These are phyloP conservation scores for Mamestra configurata DNA, from an alignment of 1,140 invertebrate species.

Conservation along the genomic window DNA sequence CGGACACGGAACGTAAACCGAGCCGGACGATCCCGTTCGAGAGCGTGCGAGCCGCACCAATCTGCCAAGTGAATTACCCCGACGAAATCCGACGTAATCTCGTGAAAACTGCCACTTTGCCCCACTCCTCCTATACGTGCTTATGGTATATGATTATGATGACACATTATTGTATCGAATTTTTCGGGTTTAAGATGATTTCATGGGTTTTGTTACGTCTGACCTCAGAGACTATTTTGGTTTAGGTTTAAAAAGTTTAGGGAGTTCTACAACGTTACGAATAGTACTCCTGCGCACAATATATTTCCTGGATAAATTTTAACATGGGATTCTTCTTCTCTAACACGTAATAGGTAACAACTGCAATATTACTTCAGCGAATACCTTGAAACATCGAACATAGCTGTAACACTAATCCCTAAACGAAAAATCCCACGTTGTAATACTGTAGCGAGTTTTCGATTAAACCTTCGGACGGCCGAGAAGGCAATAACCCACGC, in stretches of 20 bases:
- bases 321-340: no score
- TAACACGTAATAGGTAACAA: neutral
- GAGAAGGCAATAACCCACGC: slow-evolving; percentile 78
- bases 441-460: slow-evolving; percentile 67
- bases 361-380: neutral
- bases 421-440: slow-evolving; percentile 54
- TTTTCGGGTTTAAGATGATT: neutral
- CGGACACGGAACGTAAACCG: slow-evolving; percentile 50
- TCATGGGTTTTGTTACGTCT: neutral
- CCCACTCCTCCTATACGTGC: slow-evolving; percentile 1
- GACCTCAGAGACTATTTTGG: neutral
- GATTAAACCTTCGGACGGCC: slow-evolving; percentile 70
- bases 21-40: slow-evolving; percentile 35
- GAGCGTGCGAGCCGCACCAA: slow-evolving; percentile 43
- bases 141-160: slow-evolving; percentile 30
- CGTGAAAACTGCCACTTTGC: slow-evolving; percentile 52
- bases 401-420: slow-evolving; percentile 35
- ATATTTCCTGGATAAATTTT: no score
- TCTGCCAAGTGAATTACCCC: slow-evolving; percentile 59
- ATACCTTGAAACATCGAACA: neutral
- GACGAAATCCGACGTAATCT: slow-evolving; percentile 53
- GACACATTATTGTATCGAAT: slow-evolving; percentile 20
- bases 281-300: no score
- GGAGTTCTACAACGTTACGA: no score
- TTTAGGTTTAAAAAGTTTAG: neutral